phyloP scores from a whole-genome alignment of 2,797 vertebrate genomes.

The Siniperca undulata region DNA sequence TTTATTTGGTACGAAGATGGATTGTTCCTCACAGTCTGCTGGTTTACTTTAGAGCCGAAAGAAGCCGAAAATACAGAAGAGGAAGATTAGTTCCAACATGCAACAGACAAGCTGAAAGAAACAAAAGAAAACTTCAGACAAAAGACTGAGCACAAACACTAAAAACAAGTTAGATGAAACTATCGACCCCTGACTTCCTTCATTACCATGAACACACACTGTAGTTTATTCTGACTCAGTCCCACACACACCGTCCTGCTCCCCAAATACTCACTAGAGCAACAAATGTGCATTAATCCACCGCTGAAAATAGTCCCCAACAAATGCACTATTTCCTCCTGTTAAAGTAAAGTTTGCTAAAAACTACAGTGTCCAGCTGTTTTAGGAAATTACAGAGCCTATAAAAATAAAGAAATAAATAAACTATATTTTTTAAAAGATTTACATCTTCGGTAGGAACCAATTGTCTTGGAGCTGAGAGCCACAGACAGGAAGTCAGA shows the following conservation, averaged over 20 bases:
- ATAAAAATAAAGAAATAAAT: too few species aligned
- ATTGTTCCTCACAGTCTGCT: constrained; percentile 82
- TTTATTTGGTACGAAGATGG: constrained; percentile 87
- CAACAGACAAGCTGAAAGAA: neutral
- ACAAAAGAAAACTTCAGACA: neutral
- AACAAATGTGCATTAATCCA: neutral
- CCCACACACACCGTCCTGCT: too few species aligned
- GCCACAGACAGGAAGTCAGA: neutral
- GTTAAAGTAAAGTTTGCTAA: neutral
- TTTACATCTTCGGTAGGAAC: neutral
- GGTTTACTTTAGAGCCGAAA: constrained; percentile 79
- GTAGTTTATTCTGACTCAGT: too few species aligned
- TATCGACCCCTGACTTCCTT: neutral
- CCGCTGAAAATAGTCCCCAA: neutral
- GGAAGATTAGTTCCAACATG: neutral
- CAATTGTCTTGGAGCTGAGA: neutral
- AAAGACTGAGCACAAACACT: neutral
- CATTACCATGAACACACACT: too few species aligned
- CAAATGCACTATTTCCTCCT: neutral
- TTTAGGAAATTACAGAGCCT: neutral
- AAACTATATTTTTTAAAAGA: neutral
- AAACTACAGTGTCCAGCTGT: neutral
- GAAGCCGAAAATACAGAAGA: neutral
- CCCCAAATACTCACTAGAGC: too few species aligned
- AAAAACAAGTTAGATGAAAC: neutral